Percentiles rank a stretch among this genome's conserved stretches.
Evolutionary conservation across 1,140 invertebrate genomes (phyloP).

Genomic region (Brachionus calyciflorus): DNA sequence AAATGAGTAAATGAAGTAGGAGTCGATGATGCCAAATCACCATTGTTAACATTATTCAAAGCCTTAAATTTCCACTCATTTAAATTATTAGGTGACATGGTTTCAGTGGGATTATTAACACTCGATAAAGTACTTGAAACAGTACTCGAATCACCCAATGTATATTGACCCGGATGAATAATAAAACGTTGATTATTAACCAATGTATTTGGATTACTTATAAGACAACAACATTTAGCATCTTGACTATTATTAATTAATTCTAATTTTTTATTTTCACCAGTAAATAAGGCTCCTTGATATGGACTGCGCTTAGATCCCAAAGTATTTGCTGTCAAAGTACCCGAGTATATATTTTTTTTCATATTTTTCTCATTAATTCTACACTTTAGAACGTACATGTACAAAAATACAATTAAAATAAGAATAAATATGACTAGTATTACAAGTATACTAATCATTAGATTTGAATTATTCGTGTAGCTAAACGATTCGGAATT

Average conservation of each 20-base stretch:
- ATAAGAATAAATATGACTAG: constrained; percentile 7
- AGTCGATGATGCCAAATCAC: neutral
- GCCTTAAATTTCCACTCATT: constrained; percentile 14
- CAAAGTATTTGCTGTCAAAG: neutral
- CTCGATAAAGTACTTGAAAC: constrained; percentile 30
- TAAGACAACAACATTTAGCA: constrained; percentile 10
- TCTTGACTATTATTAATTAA: neutral
- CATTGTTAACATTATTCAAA: neutral
- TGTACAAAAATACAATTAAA: constrained; percentile 14
- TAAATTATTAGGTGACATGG: neutral
- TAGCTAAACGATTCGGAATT: neutral
- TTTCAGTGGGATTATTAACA: neutral
- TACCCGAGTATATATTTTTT: neutral
- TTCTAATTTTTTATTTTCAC: no score
- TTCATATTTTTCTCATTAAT: constrained; percentile 22
- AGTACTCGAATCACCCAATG: constrained; percentile 4
- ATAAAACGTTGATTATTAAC: neutral
- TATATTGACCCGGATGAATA: neutral
- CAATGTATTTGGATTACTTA: constrained; percentile 2
- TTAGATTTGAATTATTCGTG: constrained; percentile 6
- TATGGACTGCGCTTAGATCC: neutral
- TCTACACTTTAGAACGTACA: constrained; percentile 9
- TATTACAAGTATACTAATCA: constrained; percentile 1
- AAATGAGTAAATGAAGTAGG: constrained; percentile 29
- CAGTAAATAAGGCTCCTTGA: neutral